Evolutionary conservation across 2,888 invertebrate genomes (phyloP).

Genomic region (Octodonta nipae): DNA sequence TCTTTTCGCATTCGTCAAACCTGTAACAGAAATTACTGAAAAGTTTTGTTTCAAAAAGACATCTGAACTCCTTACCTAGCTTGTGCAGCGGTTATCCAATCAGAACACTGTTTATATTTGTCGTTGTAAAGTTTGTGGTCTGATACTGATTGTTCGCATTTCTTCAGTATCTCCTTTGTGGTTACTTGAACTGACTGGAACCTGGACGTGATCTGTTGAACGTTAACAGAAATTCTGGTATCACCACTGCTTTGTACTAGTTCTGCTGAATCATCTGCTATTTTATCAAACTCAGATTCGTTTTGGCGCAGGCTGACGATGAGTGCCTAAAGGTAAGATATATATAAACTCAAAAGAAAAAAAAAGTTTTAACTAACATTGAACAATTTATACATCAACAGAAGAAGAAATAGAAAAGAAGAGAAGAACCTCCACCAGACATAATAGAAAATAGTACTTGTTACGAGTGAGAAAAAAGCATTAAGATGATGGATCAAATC

Average conservation of each 20-base stretch:
- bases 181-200: constrained; percentile 83
- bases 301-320: constrained; percentile 67
- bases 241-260: constrained; percentile 75
- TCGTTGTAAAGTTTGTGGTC: constrained; percentile 70
- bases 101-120: constrained; percentile 70
- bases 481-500: too few species aligned
- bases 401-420: constrained; percentile 4
- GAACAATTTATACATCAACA: neutral
- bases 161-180: constrained; percentile 78
- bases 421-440: constrained; percentile 15
- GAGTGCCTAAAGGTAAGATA: constrained; percentile 49
- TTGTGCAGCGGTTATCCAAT: constrained; percentile 67
- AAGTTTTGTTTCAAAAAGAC: neutral
- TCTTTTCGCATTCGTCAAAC: constrained; percentile 53
- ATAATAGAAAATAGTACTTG: too few species aligned
- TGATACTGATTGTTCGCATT: constrained; percentile 75
- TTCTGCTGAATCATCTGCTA: constrained; percentile 74
- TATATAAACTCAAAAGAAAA: neutral
- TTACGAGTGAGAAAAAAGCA: too few species aligned
- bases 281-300: constrained; percentile 74
- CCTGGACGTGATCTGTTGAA: constrained; percentile 78
- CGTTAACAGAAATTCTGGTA: constrained; percentile 70
- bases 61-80: constrained; percentile 42
- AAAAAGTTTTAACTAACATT: too few species aligned
- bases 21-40: constrained; percentile 32